Conservation (phyloP, 2,888 invertebrate genomes). For the Diplazon laetatorius region DNA sequence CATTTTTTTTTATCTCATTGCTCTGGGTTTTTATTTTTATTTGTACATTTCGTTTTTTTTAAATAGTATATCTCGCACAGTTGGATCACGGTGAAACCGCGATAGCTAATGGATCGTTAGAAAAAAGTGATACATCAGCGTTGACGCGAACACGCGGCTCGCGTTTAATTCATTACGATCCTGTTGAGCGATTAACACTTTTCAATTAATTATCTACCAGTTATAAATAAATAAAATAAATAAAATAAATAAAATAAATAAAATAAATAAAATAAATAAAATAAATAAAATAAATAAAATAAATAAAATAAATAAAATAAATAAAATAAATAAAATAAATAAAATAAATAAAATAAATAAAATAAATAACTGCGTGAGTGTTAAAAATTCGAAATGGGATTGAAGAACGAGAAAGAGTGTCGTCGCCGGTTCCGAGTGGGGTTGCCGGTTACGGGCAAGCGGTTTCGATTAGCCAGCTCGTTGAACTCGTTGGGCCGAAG, state of each 20-base stretch:
- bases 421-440: constrained; percentile 66
- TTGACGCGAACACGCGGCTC: constrained; percentile 41
- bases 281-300: no score
- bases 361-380: no score
- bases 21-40: constrained; percentile 16
- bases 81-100: constrained; percentile 12
- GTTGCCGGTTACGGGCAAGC: constrained; percentile 69
- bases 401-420: constrained; percentile 63
- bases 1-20: constrained; percentile 16
- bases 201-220: constrained; percentile 56
- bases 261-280: no score
- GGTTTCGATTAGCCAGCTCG: constrained; percentile 77
- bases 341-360: no score
- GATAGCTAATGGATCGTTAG: constrained; percentile 63
- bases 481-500: constrained; percentile 66
- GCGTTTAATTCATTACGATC: constrained; percentile 65
- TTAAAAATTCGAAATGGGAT: constrained; percentile 40
- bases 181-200: constrained; percentile 58
- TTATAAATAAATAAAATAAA: no score
- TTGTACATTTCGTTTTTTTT: constrained; percentile 42
- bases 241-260: no score
- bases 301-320: no score
- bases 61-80: constrained; percentile 20
- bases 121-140: constrained; percentile 61
- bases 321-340: no score